Base-by-base conservation (phyloP, 2,797 vertebrate species). In the Lagodon rhomboides region DNA sequence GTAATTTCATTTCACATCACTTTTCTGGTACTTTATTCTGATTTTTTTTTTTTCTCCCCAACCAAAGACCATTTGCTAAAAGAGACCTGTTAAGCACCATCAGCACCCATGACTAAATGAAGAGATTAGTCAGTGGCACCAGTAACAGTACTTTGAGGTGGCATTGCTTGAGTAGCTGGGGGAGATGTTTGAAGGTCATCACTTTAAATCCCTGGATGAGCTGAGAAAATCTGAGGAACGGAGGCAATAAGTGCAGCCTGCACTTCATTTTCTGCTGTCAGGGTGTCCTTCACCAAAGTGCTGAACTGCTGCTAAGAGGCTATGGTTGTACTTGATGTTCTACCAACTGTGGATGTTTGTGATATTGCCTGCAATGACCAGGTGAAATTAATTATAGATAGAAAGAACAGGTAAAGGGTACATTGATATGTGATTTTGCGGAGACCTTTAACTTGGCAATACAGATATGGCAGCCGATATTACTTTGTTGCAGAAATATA, bases 151-250 rank as follows among this genome's bases (percentile, higher is more conserved):
- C 30, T 73, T 44, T 62, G 13, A 58, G 79, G 46, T 77, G 63
- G 34, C 47, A 5, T 0, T 15, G 72, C 74, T 61, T 46, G 22
- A 77, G 50, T 65, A 51, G 44, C 70, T 51, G 23, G n/a, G 23
- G 46, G 78, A 70, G 49, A 70, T 67, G 53, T 69, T 76, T 76
- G 59, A 83, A 85, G 75, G 84, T 84, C 63, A 72, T 80, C 53
- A 51, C 53, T 82, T 80, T 73, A 84, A 84, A 86, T 85, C 68
- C 75, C 25, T 41, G 68, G 61, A 78, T 77, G 79, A 83, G 79
- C 68, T 55, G 68, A 79, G 73, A 69, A 74, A 86, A 79, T 62
- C 68, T 73, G 49, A 68, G 63, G 51, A 49, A 69, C 80, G 46
- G 50, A 61, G 23, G 49, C 22, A 54, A 13, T 66, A 75, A 77